These are phyloP conservation scores for Corydoras maculifer DNA, from an alignment of 2,113 vertebrate species.

Conservation along the genomic window DNA sequence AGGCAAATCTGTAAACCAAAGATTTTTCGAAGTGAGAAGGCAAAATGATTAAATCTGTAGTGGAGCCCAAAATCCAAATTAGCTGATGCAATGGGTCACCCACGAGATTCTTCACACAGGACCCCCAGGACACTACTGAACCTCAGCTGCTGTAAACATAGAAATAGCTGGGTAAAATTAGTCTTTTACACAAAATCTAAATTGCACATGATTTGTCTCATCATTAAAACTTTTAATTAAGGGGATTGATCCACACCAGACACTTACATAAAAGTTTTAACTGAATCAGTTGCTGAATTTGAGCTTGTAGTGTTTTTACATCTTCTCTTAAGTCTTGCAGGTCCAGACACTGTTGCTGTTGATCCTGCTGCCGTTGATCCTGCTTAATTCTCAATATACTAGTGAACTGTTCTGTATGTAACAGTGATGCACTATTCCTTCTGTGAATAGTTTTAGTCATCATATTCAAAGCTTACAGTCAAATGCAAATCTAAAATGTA, in stretches of 20 bases:
- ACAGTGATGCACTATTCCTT: background rate
- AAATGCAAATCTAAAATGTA: too few species aligned
- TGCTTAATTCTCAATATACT: slow-evolving; percentile 26
- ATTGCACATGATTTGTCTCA: background rate
- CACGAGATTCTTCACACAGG: too few species aligned
- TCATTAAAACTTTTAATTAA: background rate
- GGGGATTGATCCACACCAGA: slow-evolving; percentile 39
- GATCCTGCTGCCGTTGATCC: slow-evolving; percentile 43
- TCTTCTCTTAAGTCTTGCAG: slow-evolving; percentile 44
- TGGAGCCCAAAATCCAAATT: too few species aligned
- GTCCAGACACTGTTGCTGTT: slow-evolving; percentile 46
- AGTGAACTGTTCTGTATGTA: slow-evolving; percentile 13
- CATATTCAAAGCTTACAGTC: background rate
- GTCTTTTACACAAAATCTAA: background rate
- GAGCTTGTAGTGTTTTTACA: slow-evolving; percentile 46
- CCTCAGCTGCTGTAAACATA: background rate
- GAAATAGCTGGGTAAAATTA: background rate
- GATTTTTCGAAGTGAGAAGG: too few species aligned
- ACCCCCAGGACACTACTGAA: background rate
- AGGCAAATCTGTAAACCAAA: too few species aligned
- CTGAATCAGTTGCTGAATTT: slow-evolving; percentile 49
- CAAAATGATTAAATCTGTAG: too few species aligned
- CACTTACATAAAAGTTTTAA: slow-evolving; percentile 33
- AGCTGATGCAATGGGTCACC: too few species aligned
- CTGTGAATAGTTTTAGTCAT: slow-evolving; percentile 10